Base-by-base conservation (phyloP, 2,797 vertebrate species). In the Girardinus metallicus region DNA sequence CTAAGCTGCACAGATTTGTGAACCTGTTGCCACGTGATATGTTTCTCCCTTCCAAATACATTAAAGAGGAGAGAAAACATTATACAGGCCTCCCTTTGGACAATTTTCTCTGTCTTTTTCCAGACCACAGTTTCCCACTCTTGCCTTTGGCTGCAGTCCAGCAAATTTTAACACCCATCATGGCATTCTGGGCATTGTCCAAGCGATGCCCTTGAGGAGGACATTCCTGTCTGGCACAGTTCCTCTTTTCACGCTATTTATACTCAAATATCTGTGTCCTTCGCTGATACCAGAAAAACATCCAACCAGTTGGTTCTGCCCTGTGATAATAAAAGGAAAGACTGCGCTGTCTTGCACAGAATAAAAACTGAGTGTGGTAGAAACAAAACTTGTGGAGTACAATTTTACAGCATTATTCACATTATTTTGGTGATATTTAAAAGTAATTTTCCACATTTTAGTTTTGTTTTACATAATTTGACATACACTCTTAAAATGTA, bases 171-270 rank as follows among this genome's bases (percentile, higher is more conserved):
- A 87, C 89, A 87, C 84, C 83, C 85, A 80, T 93, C 87, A 84
- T 78, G 82, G 80, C 66, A 76, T 78, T 81, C 89, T 88, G 90
- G 86, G 87, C 84, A 92, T 77, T 49, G 31, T 91, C 92, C 92
- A 91, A 87, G 83, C 87, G 90, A 91, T 93, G 94, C 90, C 92
- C 93, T 94, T 94, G 91, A 93, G 88, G 85, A 93, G 88, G 91
- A 92, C 90, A 93, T 94, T 95, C 93, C 93, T 91, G 91, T 94
- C 94, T 95, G 92, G 92, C 93, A 89, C 87, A 86, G 83, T 83
- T 91, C 79, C 81, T 87, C 60, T 90, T 93, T 94, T 93, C 89
- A 91, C 77, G 80, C 90, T 94, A 93, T 94, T 94, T 92, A 92
- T 91, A 88, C 91, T 84, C 79, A 88, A 90, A 92, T 88, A 87